These are phyloP conservation scores for Dryobotodes eremita DNA, from an alignment of 2,888 invertebrate genomes.

Conservation along the genomic window DNA sequence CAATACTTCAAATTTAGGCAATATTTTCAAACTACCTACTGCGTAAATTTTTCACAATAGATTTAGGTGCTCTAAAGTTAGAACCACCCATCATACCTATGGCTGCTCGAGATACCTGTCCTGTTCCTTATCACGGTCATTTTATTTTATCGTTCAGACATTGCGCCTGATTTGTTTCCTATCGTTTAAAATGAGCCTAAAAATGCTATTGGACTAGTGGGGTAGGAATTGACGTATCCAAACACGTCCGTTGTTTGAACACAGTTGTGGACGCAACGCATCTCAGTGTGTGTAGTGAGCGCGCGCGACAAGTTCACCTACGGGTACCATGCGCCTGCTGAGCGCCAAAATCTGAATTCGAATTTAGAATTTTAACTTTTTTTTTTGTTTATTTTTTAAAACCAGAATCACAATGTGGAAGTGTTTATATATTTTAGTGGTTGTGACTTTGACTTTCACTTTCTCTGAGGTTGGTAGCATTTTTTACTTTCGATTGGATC, in stretches of 20 bases:
- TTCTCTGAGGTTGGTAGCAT: constrained; percentile 81
- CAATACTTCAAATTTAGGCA: not conserved
- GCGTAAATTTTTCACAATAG: not conserved
- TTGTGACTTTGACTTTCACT: constrained; percentile 82
- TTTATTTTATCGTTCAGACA: constrained; percentile 41
- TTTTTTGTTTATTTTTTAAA: constrained; percentile 72
- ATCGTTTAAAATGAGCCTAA: constrained; percentile 58
- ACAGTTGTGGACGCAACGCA: constrained; percentile 72
- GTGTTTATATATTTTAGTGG: constrained; percentile 83
- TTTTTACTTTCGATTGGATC: constrained; percentile 68
- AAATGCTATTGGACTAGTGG: constrained; percentile 76
- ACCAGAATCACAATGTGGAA: constrained; percentile 83
- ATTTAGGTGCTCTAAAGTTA: not conserved
- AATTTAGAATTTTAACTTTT: constrained; percentile 66
- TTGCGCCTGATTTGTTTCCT: constrained; percentile 55
- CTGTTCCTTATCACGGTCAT: constrained; percentile 4
- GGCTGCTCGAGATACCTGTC: not conserved
- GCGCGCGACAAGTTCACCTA: constrained; percentile 82
- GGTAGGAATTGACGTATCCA: constrained; percentile 79
- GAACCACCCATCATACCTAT: not conserved
- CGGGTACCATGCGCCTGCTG: constrained; percentile 79
- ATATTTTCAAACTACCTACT: not conserved
- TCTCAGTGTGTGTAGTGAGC: constrained; percentile 85
- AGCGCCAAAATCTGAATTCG: constrained; percentile 82
- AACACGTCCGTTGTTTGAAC: constrained; percentile 79